Evolutionary conservation across 2,113 vertebrate species (phyloP), one percentile per base, ranked within the genome.

Genomic region (Dolichallabes microphthalmus): DNA sequence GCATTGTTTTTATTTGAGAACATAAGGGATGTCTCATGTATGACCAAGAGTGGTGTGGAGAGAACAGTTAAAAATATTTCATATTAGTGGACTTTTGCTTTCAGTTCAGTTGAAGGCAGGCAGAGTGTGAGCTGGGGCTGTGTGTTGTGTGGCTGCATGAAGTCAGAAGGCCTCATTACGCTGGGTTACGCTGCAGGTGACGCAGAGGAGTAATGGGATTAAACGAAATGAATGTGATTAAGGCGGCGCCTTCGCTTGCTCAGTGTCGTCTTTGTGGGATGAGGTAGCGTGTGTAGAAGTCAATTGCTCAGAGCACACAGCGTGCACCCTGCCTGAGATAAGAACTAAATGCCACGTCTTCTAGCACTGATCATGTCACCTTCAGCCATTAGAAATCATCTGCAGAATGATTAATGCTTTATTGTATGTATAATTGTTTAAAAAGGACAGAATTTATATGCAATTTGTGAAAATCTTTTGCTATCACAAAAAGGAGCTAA

Each of bases 171-270:
- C 82, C 22, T 27, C 69, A 50, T 63, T 76, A n/a, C 25, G n/a
- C 63, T 8, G 45, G 74, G 74, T 55, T 52, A 17, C 13, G 64
- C 74, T 64, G 73, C 74, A 84, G 60, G 83, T 85, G 74, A 77
- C 61, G 57, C 74, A 68, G 74, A 77, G 83, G 74, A 79, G 60
- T 52, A 85, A 79, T 68, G 50, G 32, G 83, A 85, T 85, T 85
- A 85, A 30, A 22, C 57, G 0, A 85, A 39, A 57, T 78, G 20
- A 85, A 85, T 79, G 83, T 68, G 75, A 85, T 85, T 85, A 78
- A 52, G 14, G 52, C 11, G 22, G 50, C 30, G 75, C 75, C 75
- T 64, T 83, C n/a, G 9, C 35, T 84, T n/a, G 58, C 83, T 75
- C 71, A 84, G 73, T 20, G n/a, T 57, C 15, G 1, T 53, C 74